Percentiles rank a stretch among this genome's conserved stretches.
Evolutionary conservation across 2,888 invertebrate genomes (phyloP).

Genomic region (Shargacucullia verbasci): DNA sequence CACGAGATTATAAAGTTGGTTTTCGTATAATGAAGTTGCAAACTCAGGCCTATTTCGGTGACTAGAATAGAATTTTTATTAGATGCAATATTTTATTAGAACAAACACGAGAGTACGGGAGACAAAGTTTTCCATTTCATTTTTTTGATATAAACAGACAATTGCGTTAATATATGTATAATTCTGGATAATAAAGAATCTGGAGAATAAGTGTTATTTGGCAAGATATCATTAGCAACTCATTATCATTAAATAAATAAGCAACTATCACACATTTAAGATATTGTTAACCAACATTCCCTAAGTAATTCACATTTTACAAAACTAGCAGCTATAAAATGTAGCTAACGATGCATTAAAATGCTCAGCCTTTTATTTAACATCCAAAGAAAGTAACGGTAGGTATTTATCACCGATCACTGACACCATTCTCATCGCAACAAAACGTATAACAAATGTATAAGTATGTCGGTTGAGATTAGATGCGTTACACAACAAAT

Average conservation of each 20-base stretch:
- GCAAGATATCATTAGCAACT: neutral
- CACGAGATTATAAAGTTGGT: too few relatives aligned
- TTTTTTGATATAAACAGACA: too few relatives aligned
- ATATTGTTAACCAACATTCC: conserved; percentile 23
- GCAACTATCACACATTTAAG: conserved; percentile 14
- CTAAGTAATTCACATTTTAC: conserved; percentile 42
- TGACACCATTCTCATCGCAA: conserved; percentile 46
- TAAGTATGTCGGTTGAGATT: conserved; percentile 41
- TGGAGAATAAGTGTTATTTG: too few relatives aligned
- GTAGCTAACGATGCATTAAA: conserved; percentile 54
- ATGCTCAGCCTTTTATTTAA: conserved; percentile 52
- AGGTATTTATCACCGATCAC: conserved; percentile 42
- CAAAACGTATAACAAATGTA: conserved; percentile 53
- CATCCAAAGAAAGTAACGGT: conserved; percentile 34
- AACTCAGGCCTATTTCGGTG: too few relatives aligned
- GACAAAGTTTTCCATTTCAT: too few relatives aligned
- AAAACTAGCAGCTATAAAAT: conserved; percentile 52
- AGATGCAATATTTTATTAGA: too few relatives aligned
- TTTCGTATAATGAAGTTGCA: too few relatives aligned
- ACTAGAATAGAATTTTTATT: too few relatives aligned
- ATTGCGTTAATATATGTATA: too few relatives aligned
- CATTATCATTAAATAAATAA: conserved; percentile 1
- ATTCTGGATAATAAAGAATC: too few relatives aligned
- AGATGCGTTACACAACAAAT: conserved; percentile 22
- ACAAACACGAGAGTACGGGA: too few relatives aligned